Evolutionary conservation across 1,140 invertebrate species (phyloP).

Genomic region (Platorchestia sp.): DNA sequence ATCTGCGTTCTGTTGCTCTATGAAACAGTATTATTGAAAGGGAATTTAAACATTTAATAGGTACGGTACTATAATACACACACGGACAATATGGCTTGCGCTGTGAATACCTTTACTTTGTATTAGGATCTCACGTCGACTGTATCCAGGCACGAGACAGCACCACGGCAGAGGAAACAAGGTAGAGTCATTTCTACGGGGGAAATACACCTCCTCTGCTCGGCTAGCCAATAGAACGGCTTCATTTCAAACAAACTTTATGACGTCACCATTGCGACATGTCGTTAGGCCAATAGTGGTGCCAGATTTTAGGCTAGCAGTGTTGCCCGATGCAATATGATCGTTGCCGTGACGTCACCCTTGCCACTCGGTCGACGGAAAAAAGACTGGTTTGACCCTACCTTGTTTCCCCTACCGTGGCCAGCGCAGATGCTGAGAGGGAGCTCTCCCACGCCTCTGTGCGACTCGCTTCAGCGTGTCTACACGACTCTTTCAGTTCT

Average conservation of each 20-base stretch:
- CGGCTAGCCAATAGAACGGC: too few relatives aligned
- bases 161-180: too few relatives aligned
- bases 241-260: too few relatives aligned
- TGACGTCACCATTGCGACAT: too few relatives aligned
- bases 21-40: background rate
- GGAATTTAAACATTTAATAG: background rate
- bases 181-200: too few relatives aligned
- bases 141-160: background rate
- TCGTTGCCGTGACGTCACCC: too few relatives aligned
- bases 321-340: too few relatives aligned
- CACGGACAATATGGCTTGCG: background rate
- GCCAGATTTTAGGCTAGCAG: too few relatives aligned
- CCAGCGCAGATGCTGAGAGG: background rate
- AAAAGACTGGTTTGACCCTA: too few relatives aligned
- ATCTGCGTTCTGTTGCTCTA: background rate
- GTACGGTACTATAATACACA: background rate
- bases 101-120: conserved; percentile 15
- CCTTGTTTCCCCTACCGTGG: background rate
- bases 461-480: background rate
- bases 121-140: background rate
- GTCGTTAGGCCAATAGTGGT: too few relatives aligned
- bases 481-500: background rate
- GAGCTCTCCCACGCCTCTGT: background rate
- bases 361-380: too few relatives aligned
- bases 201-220: too few relatives aligned